Base-by-base conservation (phyloP, 2,797 vertebrate genomes). In the Amblyraja radiata region DNA sequence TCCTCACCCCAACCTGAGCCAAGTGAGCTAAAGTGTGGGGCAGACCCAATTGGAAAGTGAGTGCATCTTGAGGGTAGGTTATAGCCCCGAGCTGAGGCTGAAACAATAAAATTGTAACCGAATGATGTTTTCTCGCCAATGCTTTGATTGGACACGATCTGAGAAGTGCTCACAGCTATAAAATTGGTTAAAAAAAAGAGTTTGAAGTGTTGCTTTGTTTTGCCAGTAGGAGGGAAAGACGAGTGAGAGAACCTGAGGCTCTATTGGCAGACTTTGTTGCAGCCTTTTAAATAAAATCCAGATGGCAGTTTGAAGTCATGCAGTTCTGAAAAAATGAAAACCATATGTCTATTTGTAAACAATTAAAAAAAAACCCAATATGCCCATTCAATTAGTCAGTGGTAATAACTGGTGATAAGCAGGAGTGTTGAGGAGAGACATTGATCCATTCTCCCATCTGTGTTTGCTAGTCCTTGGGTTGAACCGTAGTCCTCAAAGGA, bases 271-370 rank as follows among this genome's bases (percentile, higher is more conserved):
- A 92, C 90, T 92, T 25, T n/a, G 14, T 0, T 73, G 46, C 23
- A 92, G 39, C 39, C 71, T 92, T 21, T 68, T 76, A 76, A 92
- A 92, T 92, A 73, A 76, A 92, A 92, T 74, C 90, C 90, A 92
- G 90, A 92, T 92, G 90, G 90, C 68, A 76, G 74, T 92, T 92
- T 74, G 90, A 92, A 92, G 73, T 58, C 36, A n/a, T 58, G 90
- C 71, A 73, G 68, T 92, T 71, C 90, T 36, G 28, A 32, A 23
- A 5, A 92, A 92, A 92, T 92, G n/a, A 92, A 92, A 92, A 92
- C 68, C 90, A 92, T 76, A 92, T 92, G 90, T 74, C 90, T 76
- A 92, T 92, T 92, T 92, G 90, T 92, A 92, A 92, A 92, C 90
- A 71, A 21, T 74, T 92, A 1, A 76, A 74, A 46, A 74, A 28